These are phyloP conservation scores for Achroia grisella DNA, from an alignment of 1,140 invertebrate species.

Conservation along the genomic window DNA sequence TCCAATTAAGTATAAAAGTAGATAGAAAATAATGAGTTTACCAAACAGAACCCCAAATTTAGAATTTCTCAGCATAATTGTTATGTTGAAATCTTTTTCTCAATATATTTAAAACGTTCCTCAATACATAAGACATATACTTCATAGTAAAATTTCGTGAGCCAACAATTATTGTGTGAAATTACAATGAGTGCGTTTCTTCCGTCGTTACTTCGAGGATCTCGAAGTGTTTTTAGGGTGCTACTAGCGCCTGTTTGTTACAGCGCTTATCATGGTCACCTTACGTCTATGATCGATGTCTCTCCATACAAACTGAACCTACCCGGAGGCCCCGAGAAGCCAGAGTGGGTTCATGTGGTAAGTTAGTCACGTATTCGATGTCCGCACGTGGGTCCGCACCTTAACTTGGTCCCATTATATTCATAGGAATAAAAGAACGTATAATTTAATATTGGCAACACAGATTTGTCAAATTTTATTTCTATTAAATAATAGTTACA, in stretches of 20 bases:
- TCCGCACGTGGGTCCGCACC: constrained; percentile 9
- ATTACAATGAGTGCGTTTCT: constrained; percentile 1
- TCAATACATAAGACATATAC: neutral
- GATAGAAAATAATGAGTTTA: too few relatives aligned
- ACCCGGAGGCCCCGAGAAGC: constrained; percentile 84
- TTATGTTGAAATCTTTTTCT: too few relatives aligned
- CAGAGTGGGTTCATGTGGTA: constrained; percentile 96
- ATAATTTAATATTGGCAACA: too few relatives aligned
- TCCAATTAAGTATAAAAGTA: too few relatives aligned
- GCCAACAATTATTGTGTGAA: constrained; percentile 4
- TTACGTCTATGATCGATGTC: constrained; percentile 95
- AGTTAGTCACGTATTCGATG: constrained; percentile 54
- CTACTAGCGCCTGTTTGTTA: constrained; percentile 75
- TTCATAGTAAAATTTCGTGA: neutral
- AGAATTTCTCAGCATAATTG: too few relatives aligned
- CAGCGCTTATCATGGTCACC: constrained; percentile 99
- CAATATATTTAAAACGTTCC: neutral
- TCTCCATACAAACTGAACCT: constrained; percentile 98
- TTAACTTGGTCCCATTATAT: neutral
- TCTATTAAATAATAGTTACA: too few relatives aligned
- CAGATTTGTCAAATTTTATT: too few relatives aligned
- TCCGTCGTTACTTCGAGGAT: constrained; percentile 23
- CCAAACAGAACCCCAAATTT: too few relatives aligned
- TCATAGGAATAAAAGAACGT: too few relatives aligned
- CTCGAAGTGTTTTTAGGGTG: constrained; percentile 55